phyloP scores from a whole-genome alignment of 2,888 invertebrate genomes.

The Yponomeuta malinellus region DNA sequence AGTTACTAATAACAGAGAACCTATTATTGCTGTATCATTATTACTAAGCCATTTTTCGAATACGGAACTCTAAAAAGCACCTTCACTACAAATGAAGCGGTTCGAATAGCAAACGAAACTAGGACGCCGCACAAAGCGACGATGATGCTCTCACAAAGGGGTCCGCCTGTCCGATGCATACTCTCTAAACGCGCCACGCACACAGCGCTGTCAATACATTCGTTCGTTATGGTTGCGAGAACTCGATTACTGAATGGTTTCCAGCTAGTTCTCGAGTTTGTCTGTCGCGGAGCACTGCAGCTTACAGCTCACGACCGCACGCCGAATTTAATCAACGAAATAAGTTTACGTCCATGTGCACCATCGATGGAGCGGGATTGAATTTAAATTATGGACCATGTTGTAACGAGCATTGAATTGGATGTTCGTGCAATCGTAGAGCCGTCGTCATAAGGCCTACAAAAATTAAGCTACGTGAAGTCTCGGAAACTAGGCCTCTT shows the following conservation, averaged over 20 bases:
- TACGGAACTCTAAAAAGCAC: background rate
- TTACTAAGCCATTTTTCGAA: too few species aligned
- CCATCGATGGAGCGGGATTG: constrained; percentile 3
- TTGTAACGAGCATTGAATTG: background rate
- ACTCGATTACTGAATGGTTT: constrained; percentile 7
- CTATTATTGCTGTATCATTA: too few species aligned
- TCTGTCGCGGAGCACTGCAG: background rate
- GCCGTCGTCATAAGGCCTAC: too few species aligned
- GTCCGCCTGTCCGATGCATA: constrained; percentile 13
- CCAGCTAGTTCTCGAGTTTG: background rate
- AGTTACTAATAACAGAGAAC: too few species aligned
- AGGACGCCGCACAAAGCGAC: constrained; percentile 21
- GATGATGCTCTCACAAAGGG: constrained; percentile 21
- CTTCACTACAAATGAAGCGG: constrained; percentile 9
- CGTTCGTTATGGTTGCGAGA: constrained; percentile 4
- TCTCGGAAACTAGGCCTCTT: too few species aligned
- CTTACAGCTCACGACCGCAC: background rate
- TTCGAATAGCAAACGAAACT: constrained; percentile 17
- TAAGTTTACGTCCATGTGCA: background rate
- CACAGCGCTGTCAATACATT: background rate
- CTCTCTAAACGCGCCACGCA: constrained; percentile 1
- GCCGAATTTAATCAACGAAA: background rate
- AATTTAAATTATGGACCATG: background rate
- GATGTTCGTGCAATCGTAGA: too few species aligned
- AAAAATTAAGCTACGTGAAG: too few species aligned